Conservation (phyloP, 2,797 vertebrate species). For the Thaleichthys pacificus region DNA sequence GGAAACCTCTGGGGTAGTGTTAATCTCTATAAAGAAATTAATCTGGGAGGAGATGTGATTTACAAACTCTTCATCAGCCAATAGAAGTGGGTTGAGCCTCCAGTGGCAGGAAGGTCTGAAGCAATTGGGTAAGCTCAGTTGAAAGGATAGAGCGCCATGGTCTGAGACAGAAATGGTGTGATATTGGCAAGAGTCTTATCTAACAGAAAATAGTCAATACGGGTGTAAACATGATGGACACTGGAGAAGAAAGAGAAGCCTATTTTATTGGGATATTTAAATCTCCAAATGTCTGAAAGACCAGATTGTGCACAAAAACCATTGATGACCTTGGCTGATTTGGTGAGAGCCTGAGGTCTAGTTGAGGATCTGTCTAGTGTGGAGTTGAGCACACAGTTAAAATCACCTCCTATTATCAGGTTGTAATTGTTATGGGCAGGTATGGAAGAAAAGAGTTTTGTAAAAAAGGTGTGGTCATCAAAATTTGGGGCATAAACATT, state of each 20-base stretch:
- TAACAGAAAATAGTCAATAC: too few species aligned
- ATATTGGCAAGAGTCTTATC: background rate
- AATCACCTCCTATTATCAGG: too few species aligned
- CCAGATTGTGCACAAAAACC: too few species aligned
- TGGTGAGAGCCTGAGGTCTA: too few species aligned
- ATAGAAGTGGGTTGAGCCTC: constrained; percentile 13
- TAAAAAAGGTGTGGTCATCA: constrained; percentile 6
- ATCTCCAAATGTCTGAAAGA: too few species aligned
- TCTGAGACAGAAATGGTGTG: background rate
- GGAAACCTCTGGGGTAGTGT: background rate
- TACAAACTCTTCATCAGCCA: constrained; percentile 6
- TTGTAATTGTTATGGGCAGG: too few species aligned
- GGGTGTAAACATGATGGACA: too few species aligned
- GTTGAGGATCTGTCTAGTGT: too few species aligned
- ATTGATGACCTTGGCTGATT: too few species aligned
- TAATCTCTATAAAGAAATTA: background rate
- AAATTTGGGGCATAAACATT: constrained; percentile 17
- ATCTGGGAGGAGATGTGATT: constrained; percentile 9
- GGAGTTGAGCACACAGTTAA: too few species aligned
- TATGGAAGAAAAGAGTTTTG: constrained; percentile 8
- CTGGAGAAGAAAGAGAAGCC: too few species aligned
- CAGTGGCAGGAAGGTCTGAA: background rate
- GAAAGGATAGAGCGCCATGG: constrained; percentile 1
- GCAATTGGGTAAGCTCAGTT: background rate
- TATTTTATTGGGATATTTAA: too few species aligned